Evolutionary conservation across 2,113 vertebrate species (phyloP).

Genomic region (Hippocampus mohnikei): DNA sequence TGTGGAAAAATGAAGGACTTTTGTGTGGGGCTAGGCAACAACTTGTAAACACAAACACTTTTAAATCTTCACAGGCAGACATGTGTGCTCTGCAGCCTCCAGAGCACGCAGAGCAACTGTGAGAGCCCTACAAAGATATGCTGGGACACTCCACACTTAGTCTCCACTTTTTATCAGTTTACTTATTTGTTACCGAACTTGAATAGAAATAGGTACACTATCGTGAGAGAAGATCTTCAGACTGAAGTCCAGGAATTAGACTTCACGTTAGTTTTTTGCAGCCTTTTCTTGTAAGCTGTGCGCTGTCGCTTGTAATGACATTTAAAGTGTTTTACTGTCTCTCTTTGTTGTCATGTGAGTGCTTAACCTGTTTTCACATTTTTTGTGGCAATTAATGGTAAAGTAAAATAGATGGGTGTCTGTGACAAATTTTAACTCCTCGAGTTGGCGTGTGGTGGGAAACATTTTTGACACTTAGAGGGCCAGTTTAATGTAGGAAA

Average conservation of each 20-base stretch:
- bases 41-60: constrained; percentile 4
- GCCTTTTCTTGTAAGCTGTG: not conserved
- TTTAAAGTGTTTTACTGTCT: not conserved
- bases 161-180: not conserved
- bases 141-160: constrained; percentile 29
- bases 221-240: not conserved
- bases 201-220: constrained; percentile 10
- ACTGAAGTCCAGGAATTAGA: not conserved
- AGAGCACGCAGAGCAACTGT: constrained; percentile 43
- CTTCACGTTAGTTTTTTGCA: not conserved
- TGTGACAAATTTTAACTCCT: too few relatives aligned
- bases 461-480: too few relatives aligned
- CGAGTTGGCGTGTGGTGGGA: too few relatives aligned
- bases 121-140: constrained; percentile 38
- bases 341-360: too few relatives aligned
- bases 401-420: too few relatives aligned
- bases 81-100: constrained; percentile 33
- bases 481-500: too few relatives aligned
- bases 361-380: too few relatives aligned
- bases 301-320: not conserved
- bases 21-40: not conserved
- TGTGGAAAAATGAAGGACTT: not conserved
- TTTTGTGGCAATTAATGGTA: too few relatives aligned
- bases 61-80: not conserved
- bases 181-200: constrained; percentile 16